These are phyloP conservation scores for Morone chrysops DNA, from an alignment of 2,113 vertebrate genomes.

Conservation along the genomic window DNA sequence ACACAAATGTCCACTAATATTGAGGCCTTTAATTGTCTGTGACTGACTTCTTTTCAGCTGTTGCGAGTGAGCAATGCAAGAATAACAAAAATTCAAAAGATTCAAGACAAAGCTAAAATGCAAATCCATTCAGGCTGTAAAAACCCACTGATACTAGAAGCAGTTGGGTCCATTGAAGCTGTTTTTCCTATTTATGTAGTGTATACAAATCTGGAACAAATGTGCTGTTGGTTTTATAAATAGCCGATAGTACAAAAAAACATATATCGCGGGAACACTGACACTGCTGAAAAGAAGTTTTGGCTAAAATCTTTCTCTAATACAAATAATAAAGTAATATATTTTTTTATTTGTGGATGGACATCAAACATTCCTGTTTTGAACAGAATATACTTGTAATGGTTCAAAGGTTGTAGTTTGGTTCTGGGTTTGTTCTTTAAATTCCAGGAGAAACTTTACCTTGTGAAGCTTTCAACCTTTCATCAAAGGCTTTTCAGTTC, in stretches of 20 bases:
- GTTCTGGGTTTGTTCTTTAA: not conserved
- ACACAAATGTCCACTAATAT: conserved; percentile 1
- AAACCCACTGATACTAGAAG: not conserved
- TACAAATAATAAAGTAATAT: not conserved
- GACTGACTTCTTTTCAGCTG: not conserved
- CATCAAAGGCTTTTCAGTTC: not conserved
- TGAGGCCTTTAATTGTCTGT: conserved; percentile 12
- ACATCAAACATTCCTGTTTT: not conserved
- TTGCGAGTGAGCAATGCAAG: not conserved
- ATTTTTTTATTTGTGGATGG: not conserved
- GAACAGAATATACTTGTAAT: too few species aligned
- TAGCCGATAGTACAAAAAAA: too few species aligned
- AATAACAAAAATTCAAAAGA: not conserved
- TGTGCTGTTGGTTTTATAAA: too few species aligned
- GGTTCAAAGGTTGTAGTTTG: not conserved
- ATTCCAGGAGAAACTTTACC: not conserved
- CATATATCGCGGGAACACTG: not conserved
- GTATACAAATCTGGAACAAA: too few species aligned
- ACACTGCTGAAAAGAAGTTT: not conserved
- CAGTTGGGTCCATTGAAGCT: not conserved
- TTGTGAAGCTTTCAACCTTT: conserved; percentile 5
- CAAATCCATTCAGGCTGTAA: not conserved
- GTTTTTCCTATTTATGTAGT: not conserved
- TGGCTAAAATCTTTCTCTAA: too few species aligned
- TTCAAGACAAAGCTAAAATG: not conserved